Evolutionary conservation across 2,888 invertebrate genomes (phyloP).

Genomic region (Hypomecis punctinalis): DNA sequence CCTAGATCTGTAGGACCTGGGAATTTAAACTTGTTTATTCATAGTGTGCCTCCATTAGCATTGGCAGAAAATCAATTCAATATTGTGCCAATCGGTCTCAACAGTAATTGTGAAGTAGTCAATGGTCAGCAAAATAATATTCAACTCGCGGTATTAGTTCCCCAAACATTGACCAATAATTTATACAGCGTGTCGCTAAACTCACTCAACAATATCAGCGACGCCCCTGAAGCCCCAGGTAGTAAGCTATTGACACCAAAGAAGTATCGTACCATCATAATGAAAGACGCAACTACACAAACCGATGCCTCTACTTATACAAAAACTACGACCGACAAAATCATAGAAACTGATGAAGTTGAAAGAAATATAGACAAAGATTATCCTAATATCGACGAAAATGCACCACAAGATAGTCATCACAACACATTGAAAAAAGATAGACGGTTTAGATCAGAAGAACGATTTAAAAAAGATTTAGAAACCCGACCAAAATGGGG

Average conservation of each 20-base stretch:
- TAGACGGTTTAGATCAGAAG: constrained; percentile 81
- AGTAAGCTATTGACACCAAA: constrained; percentile 75
- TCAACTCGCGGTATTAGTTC: constrained; percentile 86
- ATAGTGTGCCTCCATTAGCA: constrained; percentile 74
- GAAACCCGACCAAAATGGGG: constrained; percentile 91
- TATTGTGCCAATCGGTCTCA: constrained; percentile 76
- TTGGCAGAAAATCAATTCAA: constrained; percentile 76
- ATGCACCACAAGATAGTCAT: constrained; percentile 78
- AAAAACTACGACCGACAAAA: constrained; percentile 62
- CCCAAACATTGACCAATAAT: constrained; percentile 76
- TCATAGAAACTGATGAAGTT: constrained; percentile 67
- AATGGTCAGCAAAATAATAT: constrained; percentile 77
- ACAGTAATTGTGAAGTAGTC: constrained; percentile 70
- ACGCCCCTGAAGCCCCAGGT: constrained; percentile 56
- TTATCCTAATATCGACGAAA: constrained; percentile 79
- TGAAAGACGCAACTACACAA: constrained; percentile 88
- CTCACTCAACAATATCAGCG: constrained; percentile 67
- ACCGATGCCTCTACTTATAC: constrained; percentile 78
- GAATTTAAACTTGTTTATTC: constrained; percentile 75
- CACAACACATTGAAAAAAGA: constrained; percentile 82
- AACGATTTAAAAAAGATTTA: constrained; percentile 83
- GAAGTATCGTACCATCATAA: constrained; percentile 77
- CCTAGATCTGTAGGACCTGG: constrained; percentile 74
- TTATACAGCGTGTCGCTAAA: constrained; percentile 77
- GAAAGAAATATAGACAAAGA: constrained; percentile 82